These are phyloP conservation scores for Ostrea denselamellosa DNA, from an alignment of 1,140 invertebrate genomes.

Conservation along the genomic window DNA sequence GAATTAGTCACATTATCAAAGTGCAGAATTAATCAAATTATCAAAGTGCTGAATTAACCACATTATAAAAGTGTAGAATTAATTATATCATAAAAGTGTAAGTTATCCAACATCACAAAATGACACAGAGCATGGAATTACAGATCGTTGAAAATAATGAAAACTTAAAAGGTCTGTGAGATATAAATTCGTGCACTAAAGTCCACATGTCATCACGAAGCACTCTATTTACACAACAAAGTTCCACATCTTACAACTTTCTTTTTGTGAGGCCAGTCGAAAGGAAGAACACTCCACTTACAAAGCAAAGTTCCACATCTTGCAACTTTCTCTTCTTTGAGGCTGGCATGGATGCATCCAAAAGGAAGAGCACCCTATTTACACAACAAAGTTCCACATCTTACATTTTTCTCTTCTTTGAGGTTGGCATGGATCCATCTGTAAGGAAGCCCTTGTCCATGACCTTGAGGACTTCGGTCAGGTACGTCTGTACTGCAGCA, in stretches of 20 bases:
- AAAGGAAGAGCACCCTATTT: constrained; percentile 26
- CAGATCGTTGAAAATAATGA: background rate
- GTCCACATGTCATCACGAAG: background rate
- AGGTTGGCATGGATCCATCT: constrained; percentile 22
- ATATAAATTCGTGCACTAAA: background rate
- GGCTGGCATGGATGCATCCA: constrained; percentile 3
- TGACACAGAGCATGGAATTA: background rate
- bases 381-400: background rate
- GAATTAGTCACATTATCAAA: no score
- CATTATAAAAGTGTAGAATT: no score
- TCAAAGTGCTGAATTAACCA: no score
- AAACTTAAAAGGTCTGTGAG: background rate
- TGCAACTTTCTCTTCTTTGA: constrained; percentile 14
- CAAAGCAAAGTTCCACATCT: background rate
- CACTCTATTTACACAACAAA: background rate
- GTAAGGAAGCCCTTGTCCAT: constrained; percentile 86
- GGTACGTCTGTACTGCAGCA: constrained; percentile 96
- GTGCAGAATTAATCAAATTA: no score
- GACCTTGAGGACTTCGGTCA: constrained; percentile 97
- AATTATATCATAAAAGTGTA: background rate
- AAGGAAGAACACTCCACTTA: no score
- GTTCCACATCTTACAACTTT: background rate
- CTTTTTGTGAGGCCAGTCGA: constrained; percentile 8
- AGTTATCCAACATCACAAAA: constrained; percentile 15
- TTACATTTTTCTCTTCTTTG: constrained; percentile 17